Evolutionary conservation across 2,888 invertebrate genomes (phyloP).

Genomic region (Chirona hameri): DNA sequence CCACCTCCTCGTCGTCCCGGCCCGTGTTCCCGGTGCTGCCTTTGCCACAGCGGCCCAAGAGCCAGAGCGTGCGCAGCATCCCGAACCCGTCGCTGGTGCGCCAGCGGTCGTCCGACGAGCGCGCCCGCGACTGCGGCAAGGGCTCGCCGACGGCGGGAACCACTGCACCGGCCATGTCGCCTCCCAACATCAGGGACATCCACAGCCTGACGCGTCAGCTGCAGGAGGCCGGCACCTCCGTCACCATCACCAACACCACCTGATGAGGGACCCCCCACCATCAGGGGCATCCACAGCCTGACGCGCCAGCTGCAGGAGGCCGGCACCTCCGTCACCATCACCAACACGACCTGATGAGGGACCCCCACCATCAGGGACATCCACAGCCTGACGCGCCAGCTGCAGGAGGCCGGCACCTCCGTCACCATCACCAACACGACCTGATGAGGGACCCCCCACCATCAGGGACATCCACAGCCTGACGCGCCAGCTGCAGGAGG

Average conservation of each 20-base stretch:
- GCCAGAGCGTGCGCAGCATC: slow-evolving; percentile 24
- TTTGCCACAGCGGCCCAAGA: slow-evolving; percentile 11
- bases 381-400: too few species aligned
- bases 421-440: too few species aligned
- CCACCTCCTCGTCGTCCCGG: background rate
- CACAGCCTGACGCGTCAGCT: slow-evolving; percentile 7
- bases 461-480: background rate
- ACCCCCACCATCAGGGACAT: too few species aligned
- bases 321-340: too few species aligned
- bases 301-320: too few species aligned
- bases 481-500: background rate
- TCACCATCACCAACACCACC: background rate
- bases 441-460: too few species aligned
- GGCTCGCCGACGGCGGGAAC: slow-evolving; percentile 3
- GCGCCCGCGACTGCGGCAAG: background rate
- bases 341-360: too few species aligned
- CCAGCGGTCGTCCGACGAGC: slow-evolving; percentile 4
- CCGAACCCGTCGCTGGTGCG: slow-evolving; percentile 27
- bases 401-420: too few species aligned
- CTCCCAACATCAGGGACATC: background rate
- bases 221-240: slow-evolving; percentile 8
- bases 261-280: too few species aligned
- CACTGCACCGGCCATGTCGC: background rate
- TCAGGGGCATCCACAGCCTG: too few species aligned
- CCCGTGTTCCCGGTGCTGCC: slow-evolving; percentile 13